Percentiles rank a stretch among this genome's conserved stretches.
Conservation (phyloP, 2,888 invertebrate genomes). For the Embidobia sp. region DNA sequence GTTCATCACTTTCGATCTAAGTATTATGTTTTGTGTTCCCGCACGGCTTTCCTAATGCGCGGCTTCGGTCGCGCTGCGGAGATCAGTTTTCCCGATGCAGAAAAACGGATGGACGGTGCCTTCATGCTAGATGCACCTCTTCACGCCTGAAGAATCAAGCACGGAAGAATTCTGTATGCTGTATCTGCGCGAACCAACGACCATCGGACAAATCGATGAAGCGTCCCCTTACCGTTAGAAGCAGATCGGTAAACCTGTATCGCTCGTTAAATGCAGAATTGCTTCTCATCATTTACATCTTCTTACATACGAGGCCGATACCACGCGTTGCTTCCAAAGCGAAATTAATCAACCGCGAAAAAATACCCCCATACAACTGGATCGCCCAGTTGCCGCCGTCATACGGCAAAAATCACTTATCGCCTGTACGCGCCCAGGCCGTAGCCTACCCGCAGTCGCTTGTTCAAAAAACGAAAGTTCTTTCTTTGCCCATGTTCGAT, state of each 20-base stretch:
- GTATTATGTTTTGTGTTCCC: slow-evolving; percentile 55
- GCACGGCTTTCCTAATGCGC: slow-evolving; percentile 54
- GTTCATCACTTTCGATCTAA: slow-evolving; percentile 65
- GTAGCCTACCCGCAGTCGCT: too few species aligned
- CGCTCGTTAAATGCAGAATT: slow-evolving; percentile 75
- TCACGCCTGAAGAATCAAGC: slow-evolving; percentile 67
- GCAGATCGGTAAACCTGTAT: slow-evolving; percentile 68
- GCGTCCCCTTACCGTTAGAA: slow-evolving; percentile 76
- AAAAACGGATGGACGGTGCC: slow-evolving; percentile 55
- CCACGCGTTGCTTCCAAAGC: slow-evolving; percentile 36
- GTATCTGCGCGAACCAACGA: slow-evolving; percentile 65
- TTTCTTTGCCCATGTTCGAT: too few species aligned
- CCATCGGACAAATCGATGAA: slow-evolving; percentile 74
- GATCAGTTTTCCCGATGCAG: slow-evolving; percentile 62
- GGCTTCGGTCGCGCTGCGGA: slow-evolving; percentile 36
- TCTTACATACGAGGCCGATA: slow-evolving; percentile 22
- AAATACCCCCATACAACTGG: background rate
- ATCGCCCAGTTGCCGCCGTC: background rate
- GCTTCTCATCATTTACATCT: slow-evolving; percentile 70
- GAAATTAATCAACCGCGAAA: slow-evolving; percentile 37
- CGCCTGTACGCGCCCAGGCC: background rate
- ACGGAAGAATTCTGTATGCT: slow-evolving; percentile 62
- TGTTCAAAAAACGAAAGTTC: too few species aligned
- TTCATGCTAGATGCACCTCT: slow-evolving; percentile 62
- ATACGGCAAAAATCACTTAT: slow-evolving; percentile 14